phyloP scores from a whole-genome alignment of 92 coral and sea anemone species.

The Blastomussa wellsi region DNA sequence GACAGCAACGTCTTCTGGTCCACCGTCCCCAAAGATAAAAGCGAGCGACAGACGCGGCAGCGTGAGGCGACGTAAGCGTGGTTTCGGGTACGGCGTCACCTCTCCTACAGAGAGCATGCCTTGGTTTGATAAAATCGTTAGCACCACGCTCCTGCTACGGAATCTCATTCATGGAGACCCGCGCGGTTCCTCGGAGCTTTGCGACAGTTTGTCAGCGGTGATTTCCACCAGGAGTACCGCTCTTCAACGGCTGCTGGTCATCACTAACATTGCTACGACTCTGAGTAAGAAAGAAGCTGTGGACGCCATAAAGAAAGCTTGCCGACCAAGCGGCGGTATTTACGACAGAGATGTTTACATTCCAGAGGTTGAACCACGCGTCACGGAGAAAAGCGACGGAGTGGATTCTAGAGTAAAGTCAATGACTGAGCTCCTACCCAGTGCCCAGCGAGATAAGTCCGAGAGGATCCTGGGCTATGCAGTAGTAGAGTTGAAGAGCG shows the following conservation, averaged over 20 bases:
- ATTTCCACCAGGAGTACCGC: slow-evolving; percentile 70
- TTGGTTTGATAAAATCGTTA: slow-evolving; percentile 87
- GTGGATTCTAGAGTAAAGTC: slow-evolving; percentile 28
- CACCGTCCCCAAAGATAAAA: slow-evolving; percentile 44
- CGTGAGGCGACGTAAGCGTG: slow-evolving; percentile 67
- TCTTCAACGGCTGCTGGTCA: slow-evolving; percentile 79
- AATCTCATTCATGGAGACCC: slow-evolving; percentile 71
- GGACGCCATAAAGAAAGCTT: slow-evolving; percentile 80
- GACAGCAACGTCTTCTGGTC: slow-evolving; percentile 40
- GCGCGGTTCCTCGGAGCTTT: slow-evolving; percentile 53
- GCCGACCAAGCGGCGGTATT: slow-evolving; percentile 90
- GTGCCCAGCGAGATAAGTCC: slow-evolving; percentile 57
- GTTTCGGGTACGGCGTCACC: slow-evolving; percentile 58
- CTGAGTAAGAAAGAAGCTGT: slow-evolving; percentile 69
- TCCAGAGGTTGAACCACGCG: slow-evolving; percentile 54
- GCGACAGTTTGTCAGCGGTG: slow-evolving; percentile 77
- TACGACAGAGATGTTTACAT: slow-evolving; percentile 61
- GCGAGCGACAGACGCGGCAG: slow-evolving; percentile 69
- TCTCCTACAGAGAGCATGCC: slow-evolving; percentile 92
- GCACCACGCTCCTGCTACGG: slow-evolving; percentile 65
- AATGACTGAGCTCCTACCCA: slow-evolving; percentile 55
- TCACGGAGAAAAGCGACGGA: slow-evolving; percentile 5
- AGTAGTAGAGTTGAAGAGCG: slow-evolving; percentile 83
- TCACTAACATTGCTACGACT: slow-evolving; percentile 83
- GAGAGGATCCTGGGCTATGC: slow-evolving; percentile 76